Evolutionary conservation across 2,888 invertebrate species (phyloP).

Genomic region (Oscheius sp.): DNA sequence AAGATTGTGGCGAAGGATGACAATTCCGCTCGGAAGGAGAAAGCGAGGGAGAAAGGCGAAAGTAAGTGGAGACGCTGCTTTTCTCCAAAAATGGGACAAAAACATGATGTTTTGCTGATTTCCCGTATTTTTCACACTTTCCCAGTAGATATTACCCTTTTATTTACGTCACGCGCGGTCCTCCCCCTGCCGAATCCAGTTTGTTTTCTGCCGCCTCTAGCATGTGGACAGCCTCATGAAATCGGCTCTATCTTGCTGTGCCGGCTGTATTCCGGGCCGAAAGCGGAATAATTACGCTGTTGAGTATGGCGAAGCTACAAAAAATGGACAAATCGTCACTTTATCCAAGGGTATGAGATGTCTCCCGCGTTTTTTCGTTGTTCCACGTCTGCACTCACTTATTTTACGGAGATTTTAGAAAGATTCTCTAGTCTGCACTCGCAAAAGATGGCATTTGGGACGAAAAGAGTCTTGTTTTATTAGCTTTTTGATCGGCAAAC

Average conservation of each 20-base stretch:
- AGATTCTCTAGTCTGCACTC: too few species aligned
- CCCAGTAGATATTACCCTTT: neutral
- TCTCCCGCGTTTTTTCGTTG: neutral
- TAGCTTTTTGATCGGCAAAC: neutral
- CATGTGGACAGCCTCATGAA: slow-evolving; percentile 17
- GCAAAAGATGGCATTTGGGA: too few species aligned
- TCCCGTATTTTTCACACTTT: too few species aligned
- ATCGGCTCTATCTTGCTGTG: neutral
- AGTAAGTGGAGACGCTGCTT: neutral
- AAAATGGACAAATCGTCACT: neutral
- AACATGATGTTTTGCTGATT: too few species aligned
- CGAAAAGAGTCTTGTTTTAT: neutral
- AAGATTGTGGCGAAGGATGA: neutral
- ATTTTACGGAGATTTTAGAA: too few species aligned
- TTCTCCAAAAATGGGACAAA: too few species aligned
- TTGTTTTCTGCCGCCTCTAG: neutral
- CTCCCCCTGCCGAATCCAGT: slow-evolving; percentile 1
- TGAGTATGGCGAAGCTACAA: neutral
- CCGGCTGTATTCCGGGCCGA: slow-evolving; percentile 6
- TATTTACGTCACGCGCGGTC: neutral
- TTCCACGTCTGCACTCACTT: neutral
- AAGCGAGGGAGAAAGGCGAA: neutral
- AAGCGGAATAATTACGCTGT: neutral
- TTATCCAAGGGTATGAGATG: neutral
- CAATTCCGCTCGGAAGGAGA: neutral